A percentile compares a stretch with the other conserved stretches of the same genome.
Conservation (phyloP, 1,140 invertebrate species). For the Conus ventricosus region DNA sequence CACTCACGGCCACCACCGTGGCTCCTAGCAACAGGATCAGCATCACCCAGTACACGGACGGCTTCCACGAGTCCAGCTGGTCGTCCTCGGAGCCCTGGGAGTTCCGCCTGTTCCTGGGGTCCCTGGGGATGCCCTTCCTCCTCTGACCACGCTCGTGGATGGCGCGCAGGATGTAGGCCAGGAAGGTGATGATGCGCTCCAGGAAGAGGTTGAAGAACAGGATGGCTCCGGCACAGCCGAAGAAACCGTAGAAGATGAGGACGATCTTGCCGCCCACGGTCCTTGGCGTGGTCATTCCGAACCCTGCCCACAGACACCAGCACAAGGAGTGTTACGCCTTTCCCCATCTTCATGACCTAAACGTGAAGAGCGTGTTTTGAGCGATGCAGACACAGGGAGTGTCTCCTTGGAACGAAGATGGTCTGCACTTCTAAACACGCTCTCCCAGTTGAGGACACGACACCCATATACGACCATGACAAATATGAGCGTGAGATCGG, state of each 20-base stretch:
- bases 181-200: conserved; percentile 83
- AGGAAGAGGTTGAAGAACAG: conserved; percentile 85
- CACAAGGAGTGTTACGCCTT: too few relatives aligned
- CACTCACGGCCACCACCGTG: conserved; percentile 77
- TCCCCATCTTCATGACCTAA: neutral
- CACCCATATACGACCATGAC: neutral
- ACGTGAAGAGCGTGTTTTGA: neutral
- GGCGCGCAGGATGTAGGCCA: conserved; percentile 80
- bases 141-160: conserved; percentile 78
- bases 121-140: conserved; percentile 61
- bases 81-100: conserved; percentile 74
- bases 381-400: too few relatives aligned
- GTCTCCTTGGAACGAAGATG: neutral
- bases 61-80: conserved; percentile 79
- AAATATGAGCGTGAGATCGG: neutral
- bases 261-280: conserved; percentile 80
- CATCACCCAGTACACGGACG: conserved; percentile 85
- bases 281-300: conserved; percentile 81
- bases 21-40: conserved; percentile 78
- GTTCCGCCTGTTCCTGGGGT: conserved; percentile 55
- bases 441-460: too few relatives aligned
- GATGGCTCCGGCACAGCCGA: conserved; percentile 83
- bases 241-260: conserved; percentile 82
- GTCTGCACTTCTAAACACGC: too few relatives aligned
- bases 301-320: conserved; percentile 75